Evolutionary conservation across 2,797 vertebrate species (phyloP), one percentile per base, ranked within the genome.

Genomic region (Cossypha niveicapilla): DNA sequence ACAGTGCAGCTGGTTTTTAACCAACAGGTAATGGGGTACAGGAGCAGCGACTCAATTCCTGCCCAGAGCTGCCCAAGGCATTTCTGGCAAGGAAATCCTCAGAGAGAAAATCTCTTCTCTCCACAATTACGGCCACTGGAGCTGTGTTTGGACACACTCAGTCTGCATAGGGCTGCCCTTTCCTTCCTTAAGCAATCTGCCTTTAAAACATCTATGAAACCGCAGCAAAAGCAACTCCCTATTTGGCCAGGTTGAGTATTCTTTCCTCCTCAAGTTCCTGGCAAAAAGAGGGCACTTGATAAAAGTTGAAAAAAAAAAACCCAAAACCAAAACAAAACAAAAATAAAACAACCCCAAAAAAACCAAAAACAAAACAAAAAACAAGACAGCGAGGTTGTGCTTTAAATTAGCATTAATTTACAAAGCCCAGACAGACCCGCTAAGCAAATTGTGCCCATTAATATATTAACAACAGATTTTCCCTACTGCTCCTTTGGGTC

Each of bases 401-500:
- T 90, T 94, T 90, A 90, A 92, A 96, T 96, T 83, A 88, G 62
- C 95, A 95, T 94, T 74, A 41, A 91, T 94, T 96, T 82, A 85
- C 68, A 92, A 88, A 91, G 92, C 88, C 84, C 85, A 71, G 93
- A n/a, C 84, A 88, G 88, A 63, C 24, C 62, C 25, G 3, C 89
- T 76, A 53, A 93, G 92, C 88, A 80, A 94, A 95, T 86, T 73
- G 67, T 88, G 84, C 30, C 88, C 92, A 62, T 95, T 95, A 84
- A 93, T 92, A 50, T 63, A 78, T 77, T 63, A 93, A 92, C 74
- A 86, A 70, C 80, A 80, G 94, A 73, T 95, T 92, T 83, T 56
- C 41, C 90, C 62, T 42, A 37, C 39, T 70, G 82, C 76, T 94
- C 88, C 93, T 94, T 87, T 88, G 86, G 82, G 82, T 77, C 85